These are phyloP conservation scores for Okapia johnstoni DNA, from an alignment of 2,113 vertebrate genomes.

Conservation along the genomic window DNA sequence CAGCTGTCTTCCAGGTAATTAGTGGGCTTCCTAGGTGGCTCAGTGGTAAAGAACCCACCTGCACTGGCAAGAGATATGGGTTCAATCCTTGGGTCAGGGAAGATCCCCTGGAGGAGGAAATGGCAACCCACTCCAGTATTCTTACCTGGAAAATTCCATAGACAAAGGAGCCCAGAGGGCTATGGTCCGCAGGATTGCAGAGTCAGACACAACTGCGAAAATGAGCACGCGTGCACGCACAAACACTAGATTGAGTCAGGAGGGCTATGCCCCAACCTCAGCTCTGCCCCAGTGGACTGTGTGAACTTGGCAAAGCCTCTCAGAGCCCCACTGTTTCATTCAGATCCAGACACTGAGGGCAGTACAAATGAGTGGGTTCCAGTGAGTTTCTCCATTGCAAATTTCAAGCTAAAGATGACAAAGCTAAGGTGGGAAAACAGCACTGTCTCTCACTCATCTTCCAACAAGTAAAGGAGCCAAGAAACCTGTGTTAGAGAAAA, in stretches of 20 bases:
- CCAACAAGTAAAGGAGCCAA: neutral
- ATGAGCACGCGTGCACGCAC: fast-evolving
- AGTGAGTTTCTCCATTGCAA: neutral
- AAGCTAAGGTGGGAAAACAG: neutral
- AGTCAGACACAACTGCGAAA: neutral
- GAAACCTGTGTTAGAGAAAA: neutral
- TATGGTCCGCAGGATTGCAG: neutral
- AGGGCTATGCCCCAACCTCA: neutral
- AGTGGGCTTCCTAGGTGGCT: neutral
- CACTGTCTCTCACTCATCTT: neutral
- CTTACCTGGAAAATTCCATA: neutral
- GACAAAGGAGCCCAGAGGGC: neutral
- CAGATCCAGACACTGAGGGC: neutral
- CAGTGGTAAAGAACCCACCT: neutral
- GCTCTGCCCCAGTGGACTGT: neutral
- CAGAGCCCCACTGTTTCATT: neutral
- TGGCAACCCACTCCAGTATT: neutral
- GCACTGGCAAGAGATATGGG: neutral
- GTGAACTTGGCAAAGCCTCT: neutral
- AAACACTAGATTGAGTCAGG: neutral
- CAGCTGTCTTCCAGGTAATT: neutral
- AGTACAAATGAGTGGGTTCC: neutral
- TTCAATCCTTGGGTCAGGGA: neutral
- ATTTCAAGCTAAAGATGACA: neutral
- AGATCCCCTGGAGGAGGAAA: neutral